Conservation (phyloP, 2,797 vertebrate species). For the Muscicapa striata region DNA sequence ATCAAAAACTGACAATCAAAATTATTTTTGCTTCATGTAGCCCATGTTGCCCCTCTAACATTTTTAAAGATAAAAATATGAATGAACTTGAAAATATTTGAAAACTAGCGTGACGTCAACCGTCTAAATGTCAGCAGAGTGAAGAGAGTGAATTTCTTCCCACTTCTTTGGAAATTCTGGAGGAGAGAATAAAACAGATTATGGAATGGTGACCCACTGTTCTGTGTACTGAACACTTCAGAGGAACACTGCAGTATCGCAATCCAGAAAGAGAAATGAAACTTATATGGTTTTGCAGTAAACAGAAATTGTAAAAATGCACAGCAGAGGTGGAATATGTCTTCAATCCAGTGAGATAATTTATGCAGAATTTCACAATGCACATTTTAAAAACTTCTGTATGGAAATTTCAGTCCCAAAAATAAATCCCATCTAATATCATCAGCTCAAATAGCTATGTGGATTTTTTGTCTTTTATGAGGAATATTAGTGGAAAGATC, state of each 20-base stretch:
- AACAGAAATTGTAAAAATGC: not conserved
- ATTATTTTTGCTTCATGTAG: not conserved
- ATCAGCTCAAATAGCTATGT: not conserved
- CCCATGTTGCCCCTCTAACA: not conserved
- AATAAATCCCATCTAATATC: not conserved
- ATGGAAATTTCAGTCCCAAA: not conserved
- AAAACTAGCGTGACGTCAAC: not conserved
- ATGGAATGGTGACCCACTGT: not conserved
- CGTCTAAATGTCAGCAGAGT: not conserved
- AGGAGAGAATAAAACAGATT: not conserved
- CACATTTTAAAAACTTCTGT: not conserved
- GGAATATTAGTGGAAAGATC: not conserved
- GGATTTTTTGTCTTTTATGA: not conserved
- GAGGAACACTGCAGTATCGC: not conserved
- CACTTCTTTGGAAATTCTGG: not conserved
- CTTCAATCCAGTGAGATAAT: not conserved
- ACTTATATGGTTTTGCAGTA: not conserved
- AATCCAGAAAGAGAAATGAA: not conserved
- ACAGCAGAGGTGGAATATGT: not conserved
- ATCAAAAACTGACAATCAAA: not conserved
- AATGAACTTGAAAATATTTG: not conserved
- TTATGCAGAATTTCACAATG: not conserved
- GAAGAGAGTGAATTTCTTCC: not conserved
- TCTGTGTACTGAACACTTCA: not conserved
- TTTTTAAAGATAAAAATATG: not conserved